These are phyloP conservation scores for Bombyx huttoni DNA, from an alignment of 2,888 invertebrate genomes.

Conservation along the genomic window DNA sequence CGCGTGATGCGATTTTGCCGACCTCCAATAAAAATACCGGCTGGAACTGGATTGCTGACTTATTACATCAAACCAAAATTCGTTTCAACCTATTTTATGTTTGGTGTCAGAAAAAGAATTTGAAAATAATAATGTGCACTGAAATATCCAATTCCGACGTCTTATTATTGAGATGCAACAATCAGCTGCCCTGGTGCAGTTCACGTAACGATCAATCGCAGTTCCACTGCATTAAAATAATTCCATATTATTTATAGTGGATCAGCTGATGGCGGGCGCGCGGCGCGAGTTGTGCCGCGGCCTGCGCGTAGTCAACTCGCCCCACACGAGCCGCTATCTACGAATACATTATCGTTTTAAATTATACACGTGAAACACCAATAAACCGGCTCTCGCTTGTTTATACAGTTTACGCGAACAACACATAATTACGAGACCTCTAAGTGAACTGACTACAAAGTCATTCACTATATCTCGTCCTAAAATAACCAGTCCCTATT, in stretches of 20 bases:
- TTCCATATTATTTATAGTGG: slow-evolving; percentile 67
- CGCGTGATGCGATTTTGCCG: too few relatives aligned
- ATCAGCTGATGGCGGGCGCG: slow-evolving; percentile 49
- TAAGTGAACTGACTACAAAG: slow-evolving; percentile 19
- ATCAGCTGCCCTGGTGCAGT: background rate
- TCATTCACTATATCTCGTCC: background rate
- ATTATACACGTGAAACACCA: slow-evolving; percentile 34
- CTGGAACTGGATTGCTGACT: too few relatives aligned
- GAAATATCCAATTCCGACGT: background rate
- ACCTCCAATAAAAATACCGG: too few relatives aligned
- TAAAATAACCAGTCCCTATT: background rate
- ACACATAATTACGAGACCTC: slow-evolving; percentile 23
- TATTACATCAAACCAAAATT: too few relatives aligned
- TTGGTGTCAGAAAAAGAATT: too few relatives aligned
- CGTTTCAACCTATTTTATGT: too few relatives aligned
- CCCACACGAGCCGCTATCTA: slow-evolving; percentile 4
- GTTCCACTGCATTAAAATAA: slow-evolving; percentile 46
- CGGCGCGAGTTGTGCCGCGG: slow-evolving; percentile 14
- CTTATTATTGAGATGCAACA: background rate
- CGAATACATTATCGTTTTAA: slow-evolving; percentile 23
- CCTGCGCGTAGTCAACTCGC: slow-evolving; percentile 12
- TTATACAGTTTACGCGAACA: slow-evolving; percentile 26
- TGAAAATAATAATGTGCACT: background rate
- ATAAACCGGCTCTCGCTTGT: slow-evolving; percentile 39
- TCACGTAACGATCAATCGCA: slow-evolving; percentile 4